A percentile compares a stretch with the other conserved stretches of the same genome.
phyloP scores from a whole-genome alignment of 2,113 vertebrate genomes.

The Neolamprologus devosi region DNA sequence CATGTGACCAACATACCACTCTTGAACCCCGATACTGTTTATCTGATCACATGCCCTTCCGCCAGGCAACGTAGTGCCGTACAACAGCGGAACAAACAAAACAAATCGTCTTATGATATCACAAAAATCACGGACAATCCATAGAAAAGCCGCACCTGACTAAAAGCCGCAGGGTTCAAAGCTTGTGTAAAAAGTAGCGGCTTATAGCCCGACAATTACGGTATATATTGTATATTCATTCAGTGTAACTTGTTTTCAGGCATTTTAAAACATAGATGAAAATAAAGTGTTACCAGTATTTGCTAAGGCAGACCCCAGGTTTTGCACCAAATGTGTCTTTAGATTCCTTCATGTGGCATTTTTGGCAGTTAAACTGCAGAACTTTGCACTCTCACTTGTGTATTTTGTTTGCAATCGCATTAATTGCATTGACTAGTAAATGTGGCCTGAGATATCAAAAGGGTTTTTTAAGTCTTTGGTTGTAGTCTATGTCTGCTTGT shows the following conservation, averaged over 20 bases:
- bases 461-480: not conserved
- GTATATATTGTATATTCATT: not conserved
- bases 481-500: not conserved
- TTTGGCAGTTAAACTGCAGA: not conserved
- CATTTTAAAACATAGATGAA: accelerated
- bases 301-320: accelerated
- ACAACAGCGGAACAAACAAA: too few species aligned
- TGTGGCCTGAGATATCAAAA: not conserved
- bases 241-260: accelerated
- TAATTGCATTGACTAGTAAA: not conserved
- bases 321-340: not conserved
- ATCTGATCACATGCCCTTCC: too few species aligned
- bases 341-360: not conserved
- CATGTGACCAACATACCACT: too few species aligned
- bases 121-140: too few species aligned
- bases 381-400: not conserved
- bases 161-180: too few species aligned
- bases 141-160: too few species aligned
- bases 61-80: too few species aligned
- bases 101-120: too few species aligned
- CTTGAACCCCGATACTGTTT: too few species aligned
- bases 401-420: accelerated
- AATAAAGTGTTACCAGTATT: not conserved
- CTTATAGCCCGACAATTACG: too few species aligned
- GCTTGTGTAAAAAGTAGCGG: too few species aligned